Percentiles rank a stretch among this genome's conserved stretches.
Conservation (phyloP, 2,797 vertebrate genomes). For the Amblyopsis hoosieri region DNA sequence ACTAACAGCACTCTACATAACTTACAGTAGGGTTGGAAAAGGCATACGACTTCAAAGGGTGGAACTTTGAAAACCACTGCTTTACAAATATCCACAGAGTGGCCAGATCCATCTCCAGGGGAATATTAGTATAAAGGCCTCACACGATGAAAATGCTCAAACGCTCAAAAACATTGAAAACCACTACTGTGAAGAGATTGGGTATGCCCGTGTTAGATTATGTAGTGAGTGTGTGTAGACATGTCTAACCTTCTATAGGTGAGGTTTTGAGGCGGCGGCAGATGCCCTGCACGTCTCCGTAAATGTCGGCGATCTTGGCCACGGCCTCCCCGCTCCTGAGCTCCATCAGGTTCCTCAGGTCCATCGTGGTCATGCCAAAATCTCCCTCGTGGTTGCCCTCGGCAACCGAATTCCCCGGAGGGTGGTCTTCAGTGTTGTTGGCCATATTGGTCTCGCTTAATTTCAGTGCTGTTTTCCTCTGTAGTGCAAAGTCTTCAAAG, state of each 20-base stretch:
- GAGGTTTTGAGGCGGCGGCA: conserved; percentile 91
- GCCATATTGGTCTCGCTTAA: conserved; percentile 76
- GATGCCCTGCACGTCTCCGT: conserved; percentile 85
- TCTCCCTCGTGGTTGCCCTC: conserved; percentile 87
- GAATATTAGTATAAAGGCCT: too few relatives aligned
- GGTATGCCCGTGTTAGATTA: not conserved
- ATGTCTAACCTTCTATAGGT: conserved; percentile 87
- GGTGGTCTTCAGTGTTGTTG: conserved; percentile 88
- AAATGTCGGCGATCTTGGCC: conserved; percentile 78
- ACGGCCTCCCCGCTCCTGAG: conserved; percentile 86
- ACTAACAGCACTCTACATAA: too few relatives aligned
- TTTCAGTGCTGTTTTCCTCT: conserved; percentile 11
- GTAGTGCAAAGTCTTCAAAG: conserved; percentile 14
- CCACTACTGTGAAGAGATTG: too few relatives aligned
- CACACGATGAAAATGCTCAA: too few relatives aligned
- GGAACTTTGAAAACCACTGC: too few relatives aligned
- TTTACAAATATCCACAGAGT: not conserved
- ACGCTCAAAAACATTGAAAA: too few relatives aligned
- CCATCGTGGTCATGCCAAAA: conserved; percentile 84
- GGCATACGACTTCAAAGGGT: too few relatives aligned
- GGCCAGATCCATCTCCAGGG: too few relatives aligned
- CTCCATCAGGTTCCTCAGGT: conserved; percentile 91
- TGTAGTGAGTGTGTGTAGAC: not conserved
- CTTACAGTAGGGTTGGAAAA: too few relatives aligned
- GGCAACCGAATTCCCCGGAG: conserved; percentile 84